Evolutionary conservation across 2,888 invertebrate species (phyloP).

Genomic region (Synergus gifuensis): DNA sequence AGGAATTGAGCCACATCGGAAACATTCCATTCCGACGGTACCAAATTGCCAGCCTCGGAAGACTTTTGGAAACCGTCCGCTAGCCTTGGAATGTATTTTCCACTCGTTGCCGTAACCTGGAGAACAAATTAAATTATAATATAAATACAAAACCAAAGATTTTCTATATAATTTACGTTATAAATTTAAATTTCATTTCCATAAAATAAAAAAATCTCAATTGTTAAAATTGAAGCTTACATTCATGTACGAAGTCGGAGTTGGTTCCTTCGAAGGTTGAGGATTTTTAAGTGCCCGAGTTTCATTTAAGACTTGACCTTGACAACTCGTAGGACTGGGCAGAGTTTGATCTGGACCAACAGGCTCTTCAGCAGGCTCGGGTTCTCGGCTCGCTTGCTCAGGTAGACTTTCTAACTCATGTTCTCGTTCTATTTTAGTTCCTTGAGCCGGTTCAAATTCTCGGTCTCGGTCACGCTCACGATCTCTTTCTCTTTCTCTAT

Average conservation of each 20-base stretch:
- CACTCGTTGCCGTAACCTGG: slow-evolving; percentile 78
- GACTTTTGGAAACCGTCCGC: slow-evolving; percentile 78
- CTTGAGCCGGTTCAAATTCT: slow-evolving; percentile 71
- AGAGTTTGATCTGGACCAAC: slow-evolving; percentile 80
- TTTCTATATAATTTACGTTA: neutral
- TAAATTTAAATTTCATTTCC: no score
- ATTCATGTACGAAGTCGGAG: slow-evolving; percentile 83
- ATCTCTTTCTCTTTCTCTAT: slow-evolving; percentile 61
- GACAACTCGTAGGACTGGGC: slow-evolving; percentile 76
- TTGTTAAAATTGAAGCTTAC: slow-evolving; percentile 73
- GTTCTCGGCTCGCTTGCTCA: slow-evolving; percentile 78
- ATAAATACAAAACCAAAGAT: neutral
- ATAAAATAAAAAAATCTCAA: neutral
- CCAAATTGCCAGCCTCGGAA: slow-evolving; percentile 80
- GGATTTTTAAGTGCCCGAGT: slow-evolving; percentile 77
- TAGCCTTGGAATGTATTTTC: slow-evolving; percentile 81
- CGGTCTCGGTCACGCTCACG: slow-evolving; percentile 66
- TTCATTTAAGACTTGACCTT: slow-evolving; percentile 75
- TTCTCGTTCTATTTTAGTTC: slow-evolving; percentile 73
- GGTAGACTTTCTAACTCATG: slow-evolving; percentile 72
- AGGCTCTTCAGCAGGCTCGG: slow-evolving; percentile 80
- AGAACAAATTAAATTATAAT: slow-evolving; percentile 45
- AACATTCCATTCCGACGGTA: slow-evolving; percentile 88
- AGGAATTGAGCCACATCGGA: slow-evolving; percentile 94
- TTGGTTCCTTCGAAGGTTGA: slow-evolving; percentile 80